Evolutionary conservation across 2,888 invertebrate species (phyloP).

Genomic region (Actias luna): DNA sequence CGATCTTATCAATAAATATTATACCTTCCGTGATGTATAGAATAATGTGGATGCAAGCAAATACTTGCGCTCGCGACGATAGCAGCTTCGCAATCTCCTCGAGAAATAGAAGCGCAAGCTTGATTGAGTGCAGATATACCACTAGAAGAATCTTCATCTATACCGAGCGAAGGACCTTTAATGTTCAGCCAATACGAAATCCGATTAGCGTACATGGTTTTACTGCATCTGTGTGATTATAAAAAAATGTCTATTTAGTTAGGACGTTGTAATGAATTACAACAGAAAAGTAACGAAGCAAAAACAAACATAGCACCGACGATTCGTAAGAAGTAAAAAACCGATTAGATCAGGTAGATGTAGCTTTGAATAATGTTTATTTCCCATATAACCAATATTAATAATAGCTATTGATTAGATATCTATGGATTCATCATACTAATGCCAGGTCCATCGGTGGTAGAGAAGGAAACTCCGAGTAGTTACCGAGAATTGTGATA

Average conservation of each 20-base stretch:
- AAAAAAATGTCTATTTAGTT: neutral
- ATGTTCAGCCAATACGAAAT: constrained; percentile 67
- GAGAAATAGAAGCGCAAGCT: constrained; percentile 43
- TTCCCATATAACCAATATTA: no score
- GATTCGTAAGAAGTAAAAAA: no score
- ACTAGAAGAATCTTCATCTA: constrained; percentile 60
- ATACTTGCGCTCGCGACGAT: constrained; percentile 78
- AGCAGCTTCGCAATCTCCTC: constrained; percentile 66
- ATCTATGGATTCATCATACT: no score
- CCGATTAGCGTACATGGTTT: constrained; percentile 65
- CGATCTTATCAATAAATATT: neutral
- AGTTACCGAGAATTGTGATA: no score
- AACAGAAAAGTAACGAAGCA: no score
- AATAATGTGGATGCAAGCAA: constrained; percentile 58
- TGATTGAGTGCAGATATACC: constrained; percentile 50
- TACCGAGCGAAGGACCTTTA: constrained; percentile 59
- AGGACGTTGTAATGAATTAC: no score
- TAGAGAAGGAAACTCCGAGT: no score
- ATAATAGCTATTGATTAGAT: no score
- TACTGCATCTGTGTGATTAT: constrained; percentile 46
- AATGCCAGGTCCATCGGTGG: no score
- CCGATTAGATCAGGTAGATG: no score
- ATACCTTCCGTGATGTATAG: constrained; percentile 35
- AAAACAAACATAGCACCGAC: no score
- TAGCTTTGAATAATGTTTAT: no score